Evolutionary conservation across 2,888 invertebrate species (phyloP).

Genomic region (Eilema sororculum): DNA sequence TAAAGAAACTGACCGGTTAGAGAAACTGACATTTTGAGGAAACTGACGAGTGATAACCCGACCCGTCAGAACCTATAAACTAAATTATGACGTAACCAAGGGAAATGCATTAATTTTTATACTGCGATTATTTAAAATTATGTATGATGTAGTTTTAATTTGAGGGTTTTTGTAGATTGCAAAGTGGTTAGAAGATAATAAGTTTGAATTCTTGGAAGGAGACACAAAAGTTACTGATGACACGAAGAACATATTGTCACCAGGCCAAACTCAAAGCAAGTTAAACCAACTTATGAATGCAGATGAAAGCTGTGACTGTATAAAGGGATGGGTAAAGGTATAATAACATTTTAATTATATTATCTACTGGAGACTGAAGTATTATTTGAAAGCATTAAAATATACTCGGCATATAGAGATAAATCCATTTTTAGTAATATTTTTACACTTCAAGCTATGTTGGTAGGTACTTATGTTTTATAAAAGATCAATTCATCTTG

Average conservation of each 20-base stretch:
- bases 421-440: no score
- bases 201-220: constrained; percentile 78
- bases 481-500: no score
- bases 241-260: constrained; percentile 67
- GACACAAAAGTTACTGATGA: constrained; percentile 65
- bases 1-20: no score
- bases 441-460: no score
- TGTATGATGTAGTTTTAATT: neutral
- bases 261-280: constrained; percentile 73
- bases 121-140: neutral
- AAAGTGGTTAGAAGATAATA: constrained; percentile 78
- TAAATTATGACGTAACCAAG: no score
- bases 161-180: constrained; percentile 58
- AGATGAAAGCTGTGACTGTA: constrained; percentile 76
- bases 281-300: constrained; percentile 78
- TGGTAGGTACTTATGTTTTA: no score
- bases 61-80: no score
- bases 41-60: no score
- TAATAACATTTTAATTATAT: constrained; percentile 14
- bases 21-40: no score
- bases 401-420: no score
- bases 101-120: neutral
- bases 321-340: constrained; percentile 83
- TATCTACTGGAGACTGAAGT: no score
- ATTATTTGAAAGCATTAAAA: no score